These are phyloP conservation scores for Lucinisca nassula DNA, from an alignment of 2,888 invertebrate genomes.

Conservation along the genomic window DNA sequence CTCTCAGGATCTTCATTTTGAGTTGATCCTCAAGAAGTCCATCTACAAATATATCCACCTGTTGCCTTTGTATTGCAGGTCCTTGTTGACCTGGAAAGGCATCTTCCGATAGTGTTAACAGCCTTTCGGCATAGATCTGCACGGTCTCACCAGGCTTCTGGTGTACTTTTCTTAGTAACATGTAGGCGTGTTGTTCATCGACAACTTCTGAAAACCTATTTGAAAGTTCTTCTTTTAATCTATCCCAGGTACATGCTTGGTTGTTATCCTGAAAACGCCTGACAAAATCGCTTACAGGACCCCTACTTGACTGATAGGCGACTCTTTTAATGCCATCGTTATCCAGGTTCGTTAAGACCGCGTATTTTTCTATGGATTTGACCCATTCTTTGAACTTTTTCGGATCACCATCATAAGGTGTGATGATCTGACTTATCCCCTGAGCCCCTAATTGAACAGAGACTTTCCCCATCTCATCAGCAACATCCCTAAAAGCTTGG, in stretches of 20 bases:
- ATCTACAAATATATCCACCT: slow-evolving; percentile 39
- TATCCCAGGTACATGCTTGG: neutral
- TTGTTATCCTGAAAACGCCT: neutral
- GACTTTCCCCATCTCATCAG: neutral
- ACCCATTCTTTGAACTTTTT: slow-evolving; percentile 7
- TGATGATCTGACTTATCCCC: neutral
- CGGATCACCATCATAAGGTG: neutral
- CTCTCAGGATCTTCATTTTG: slow-evolving; percentile 47
- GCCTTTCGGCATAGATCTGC: slow-evolving; percentile 45
- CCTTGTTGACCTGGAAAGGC: slow-evolving; percentile 31
- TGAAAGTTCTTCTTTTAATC: slow-evolving; percentile 13
- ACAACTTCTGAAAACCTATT: slow-evolving; percentile 44
- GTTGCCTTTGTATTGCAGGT: slow-evolving; percentile 12
- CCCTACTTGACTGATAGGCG: neutral
- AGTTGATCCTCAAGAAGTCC: slow-evolving; percentile 27
- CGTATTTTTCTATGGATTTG: neutral
- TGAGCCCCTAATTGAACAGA: neutral
- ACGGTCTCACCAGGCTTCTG: slow-evolving; percentile 43
- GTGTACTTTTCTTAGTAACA: slow-evolving; percentile 30
- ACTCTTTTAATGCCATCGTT: neutral
- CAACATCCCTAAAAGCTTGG: neutral
- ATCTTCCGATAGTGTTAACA: slow-evolving; percentile 32
- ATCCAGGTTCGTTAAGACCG: neutral
- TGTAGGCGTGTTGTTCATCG: slow-evolving; percentile 38
- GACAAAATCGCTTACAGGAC: neutral